Evolutionary conservation across 2,797 vertebrate species (phyloP), one percentile per base, ranked within the genome.

Genomic region (Rhinatrema bivittatum): DNA sequence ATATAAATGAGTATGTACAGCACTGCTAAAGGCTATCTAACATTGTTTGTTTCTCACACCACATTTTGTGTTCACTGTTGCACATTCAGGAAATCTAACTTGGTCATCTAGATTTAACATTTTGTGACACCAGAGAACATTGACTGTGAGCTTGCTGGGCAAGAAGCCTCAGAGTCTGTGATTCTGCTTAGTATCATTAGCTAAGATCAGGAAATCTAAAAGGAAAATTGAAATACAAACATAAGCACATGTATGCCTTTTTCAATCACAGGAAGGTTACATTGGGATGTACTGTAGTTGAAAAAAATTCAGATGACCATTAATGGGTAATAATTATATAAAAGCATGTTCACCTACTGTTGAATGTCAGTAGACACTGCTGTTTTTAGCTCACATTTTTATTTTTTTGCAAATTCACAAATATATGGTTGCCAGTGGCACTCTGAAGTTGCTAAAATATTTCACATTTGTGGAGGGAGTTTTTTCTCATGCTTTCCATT

Each of bases 21-120:
- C 60, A 58, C 72, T 65, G 58, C 60, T 74, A 73, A 70, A 81
- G 25, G 42, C 36, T 52, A 16, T 49, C 10, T 59, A 46, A 65
- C 69, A 65, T 53, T 42, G 57, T 48, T 28, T 34, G 20, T 5
- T 25, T 1, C 45, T 67, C 41, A 29, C 42, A n/a, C 57, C 60
- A 49, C 56, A 36, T 67, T 44, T 60, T 56, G 39, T 58, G 64
- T 72, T 51, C 21, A 54, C 44, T 35, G 15, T 59, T 52, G 62
- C 58, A 53, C 53, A 9, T 27, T 49, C 50, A 7, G 33, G 50
- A 52, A 18, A 24, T 40, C n/a, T 48, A 34, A 13, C 18, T 9
- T 46, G 69, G 74, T 64, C 80, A 73, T 78, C 61, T 60, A 70
- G 72, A 76, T 40, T 70, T 67, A 80, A 35, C 29, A 53, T 26